phyloP scores from a whole-genome alignment of 2,888 invertebrate genomes.

The Exocentrus adspersus region DNA sequence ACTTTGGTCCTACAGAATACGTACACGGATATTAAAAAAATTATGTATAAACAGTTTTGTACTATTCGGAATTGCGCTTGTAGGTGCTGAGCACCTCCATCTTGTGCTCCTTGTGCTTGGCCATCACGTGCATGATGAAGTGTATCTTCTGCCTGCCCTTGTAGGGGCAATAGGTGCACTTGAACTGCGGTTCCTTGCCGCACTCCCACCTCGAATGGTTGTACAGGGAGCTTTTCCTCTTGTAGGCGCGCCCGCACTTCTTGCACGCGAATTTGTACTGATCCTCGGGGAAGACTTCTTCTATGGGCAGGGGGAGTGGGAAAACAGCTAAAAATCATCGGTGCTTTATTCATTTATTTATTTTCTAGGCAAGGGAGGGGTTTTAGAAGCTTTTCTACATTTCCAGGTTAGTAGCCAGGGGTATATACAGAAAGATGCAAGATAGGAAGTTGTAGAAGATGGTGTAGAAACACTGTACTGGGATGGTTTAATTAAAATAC shows the following conservation, averaged over 20 bases:
- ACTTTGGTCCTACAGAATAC: constrained; percentile 1
- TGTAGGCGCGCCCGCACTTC: constrained; percentile 40
- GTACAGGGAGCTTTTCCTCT: constrained; percentile 47
- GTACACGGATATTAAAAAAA: neutral
- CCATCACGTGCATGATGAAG: constrained; percentile 57
- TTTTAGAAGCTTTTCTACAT: neutral
- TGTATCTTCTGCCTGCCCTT: constrained; percentile 57
- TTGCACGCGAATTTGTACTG: constrained; percentile 22
- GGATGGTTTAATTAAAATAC: no score
- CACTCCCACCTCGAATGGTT: constrained; percentile 52
- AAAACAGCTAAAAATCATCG: constrained; percentile 10
- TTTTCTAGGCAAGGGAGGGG: no score
- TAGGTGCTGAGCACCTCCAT: constrained; percentile 49
- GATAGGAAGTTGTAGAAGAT: neutral
- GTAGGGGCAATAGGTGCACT: constrained; percentile 51
- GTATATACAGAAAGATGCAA: constrained; percentile 4
- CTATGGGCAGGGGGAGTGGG: neutral
- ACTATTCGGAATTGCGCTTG: constrained; percentile 33
- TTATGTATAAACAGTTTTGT: constrained; percentile 5
- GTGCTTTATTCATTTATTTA: neutral
- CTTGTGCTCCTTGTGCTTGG: constrained; percentile 57
- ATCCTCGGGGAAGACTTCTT: constrained; percentile 14
- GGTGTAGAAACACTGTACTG: no score
- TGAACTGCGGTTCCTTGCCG: constrained; percentile 46
- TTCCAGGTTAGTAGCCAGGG: neutral